Evolutionary conservation across 2,888 invertebrate genomes (phyloP).

Genomic region (Macrosiphum euphorbiae): DNA sequence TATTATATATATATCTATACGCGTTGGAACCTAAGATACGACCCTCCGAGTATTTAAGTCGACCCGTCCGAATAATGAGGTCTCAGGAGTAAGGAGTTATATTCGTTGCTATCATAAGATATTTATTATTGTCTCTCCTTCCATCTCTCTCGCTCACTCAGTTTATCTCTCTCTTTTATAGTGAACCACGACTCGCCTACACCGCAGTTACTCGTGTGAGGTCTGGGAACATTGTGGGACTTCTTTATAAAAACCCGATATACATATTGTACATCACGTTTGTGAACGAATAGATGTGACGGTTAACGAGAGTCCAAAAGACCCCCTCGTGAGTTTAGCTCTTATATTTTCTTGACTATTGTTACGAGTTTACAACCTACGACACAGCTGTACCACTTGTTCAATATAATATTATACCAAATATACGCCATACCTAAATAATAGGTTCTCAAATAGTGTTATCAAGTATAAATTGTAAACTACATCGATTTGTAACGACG

Average conservation of each 20-base stretch:
- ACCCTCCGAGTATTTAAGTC: background rate
- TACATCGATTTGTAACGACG: background rate
- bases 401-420: background rate
- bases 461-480: background rate
- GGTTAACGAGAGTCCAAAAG: background rate
- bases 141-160: too few species aligned
- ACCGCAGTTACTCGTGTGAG: background rate
- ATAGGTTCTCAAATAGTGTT: background rate
- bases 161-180: background rate
- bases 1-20: background rate
- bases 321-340: background rate
- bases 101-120: background rate
- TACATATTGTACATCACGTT: background rate
- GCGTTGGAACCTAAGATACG: background rate
- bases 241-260: background rate
- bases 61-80: background rate
- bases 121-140: background rate
- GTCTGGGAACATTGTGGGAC: background rate
- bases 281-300: background rate
- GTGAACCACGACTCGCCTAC: background rate
- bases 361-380: background rate
- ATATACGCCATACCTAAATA: background rate
- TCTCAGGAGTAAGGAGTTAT: background rate
- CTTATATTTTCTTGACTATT: background rate
- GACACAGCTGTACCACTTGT: background rate